Conservation (phyloP, 1,140 invertebrate species). For the Drosophila paulistorum region DNA sequence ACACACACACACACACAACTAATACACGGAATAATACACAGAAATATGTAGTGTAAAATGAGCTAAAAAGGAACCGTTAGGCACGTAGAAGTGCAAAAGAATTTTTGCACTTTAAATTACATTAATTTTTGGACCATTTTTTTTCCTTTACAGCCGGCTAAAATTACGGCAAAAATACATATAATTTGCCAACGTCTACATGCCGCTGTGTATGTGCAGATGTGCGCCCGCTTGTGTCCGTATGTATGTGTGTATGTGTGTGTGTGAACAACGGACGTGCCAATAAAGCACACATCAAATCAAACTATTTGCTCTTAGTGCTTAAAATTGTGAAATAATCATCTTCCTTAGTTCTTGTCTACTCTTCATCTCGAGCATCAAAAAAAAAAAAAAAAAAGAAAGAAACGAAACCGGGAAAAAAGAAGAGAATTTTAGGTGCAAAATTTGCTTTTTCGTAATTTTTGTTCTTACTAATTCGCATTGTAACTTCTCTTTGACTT, state of each 20-base stretch:
- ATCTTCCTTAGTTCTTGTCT: not conserved
- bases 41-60: conserved; percentile 11
- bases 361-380: conserved; percentile 28
- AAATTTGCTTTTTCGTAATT: conserved; percentile 17
- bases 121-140: not conserved
- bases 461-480: conserved; percentile 52
- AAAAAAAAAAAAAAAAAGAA: conserved; percentile 2
- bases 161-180: conserved; percentile 41
- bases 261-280: conserved; percentile 42
- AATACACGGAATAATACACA: conserved; percentile 26
- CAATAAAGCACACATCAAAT: conserved; percentile 48
- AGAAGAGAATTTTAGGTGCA: conserved; percentile 33
- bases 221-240: not conserved
- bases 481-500: conserved; percentile 65
- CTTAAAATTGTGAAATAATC: conserved; percentile 71
- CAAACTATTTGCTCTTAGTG: conserved; percentile 35
- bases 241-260: not conserved
- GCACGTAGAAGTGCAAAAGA: conserved; percentile 8
- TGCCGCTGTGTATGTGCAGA: not conserved
- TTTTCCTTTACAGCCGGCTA: conserved; percentile 49
- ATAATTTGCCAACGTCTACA: conserved; percentile 28
- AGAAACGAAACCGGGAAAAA: conserved; percentile 19
- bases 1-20: not conserved
- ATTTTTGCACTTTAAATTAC: conserved; percentile 18
- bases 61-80: not conserved